Base-by-base conservation (phyloP, 2,888 invertebrate species). In the Parnassius smintheus region DNA sequence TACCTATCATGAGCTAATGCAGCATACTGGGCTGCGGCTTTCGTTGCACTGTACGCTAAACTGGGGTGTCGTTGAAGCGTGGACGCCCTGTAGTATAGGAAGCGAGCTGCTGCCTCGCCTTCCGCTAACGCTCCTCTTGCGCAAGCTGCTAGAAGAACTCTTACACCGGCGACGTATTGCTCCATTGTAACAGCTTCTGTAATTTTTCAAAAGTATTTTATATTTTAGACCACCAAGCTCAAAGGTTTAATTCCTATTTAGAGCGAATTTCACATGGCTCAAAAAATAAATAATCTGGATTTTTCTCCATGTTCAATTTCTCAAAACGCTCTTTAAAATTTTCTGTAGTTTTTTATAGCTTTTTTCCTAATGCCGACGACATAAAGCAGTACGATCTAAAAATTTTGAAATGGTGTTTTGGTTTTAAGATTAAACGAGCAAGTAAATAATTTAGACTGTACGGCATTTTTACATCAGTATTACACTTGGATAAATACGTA, bases 1-100 rank as follows among this genome's bases (percentile, higher is more conserved):
- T 66, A 90, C 91, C 88, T 88, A 67, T 94, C 94, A 71, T 92
- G 92, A 1, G 94, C 93, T 35, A 94, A 73, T 0, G 92, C 86
- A 25, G 93, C 93, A 71, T 94, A 94, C 61, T 92, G 89, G 0
- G 93, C 90, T 2, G 94, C 94, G 0, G 94, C 93, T 69, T 94
- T 93, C 0, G 94, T 93, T 0, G 94, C 93, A 9, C 90, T 88
- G 72, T 94, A 94, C 0, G 94, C 89, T 0, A 94, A 77, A 72
- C 94, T 94, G 0, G 93, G 92, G 68, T 94, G 94, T 8, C 91
- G 85, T 71, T 94, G 94, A 49, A 94, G 78, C 9, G 94, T 93
- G 8, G 94, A 93, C 0, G 94, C 94, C n/a, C 94, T 85, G 79
- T 94, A 94, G 82, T 94, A 94, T 7, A 94, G 81, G 75, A 94